These are phyloP conservation scores for Mesorhabditis spiculigera DNA, from an alignment of 2,888 invertebrate genomes.

Conservation along the genomic window DNA sequence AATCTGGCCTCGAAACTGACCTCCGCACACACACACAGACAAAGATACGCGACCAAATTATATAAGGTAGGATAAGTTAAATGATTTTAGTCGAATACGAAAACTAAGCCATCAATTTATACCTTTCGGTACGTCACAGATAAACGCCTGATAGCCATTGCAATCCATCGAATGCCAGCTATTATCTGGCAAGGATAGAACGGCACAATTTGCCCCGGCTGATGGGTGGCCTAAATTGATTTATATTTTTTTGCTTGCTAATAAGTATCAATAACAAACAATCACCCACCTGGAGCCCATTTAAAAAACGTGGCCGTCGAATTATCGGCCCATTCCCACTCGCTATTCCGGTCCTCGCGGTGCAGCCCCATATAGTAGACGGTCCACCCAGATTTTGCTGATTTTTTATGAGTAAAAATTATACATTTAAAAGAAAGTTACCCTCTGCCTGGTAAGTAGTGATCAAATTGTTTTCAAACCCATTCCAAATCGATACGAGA, in stretches of 20 bases:
- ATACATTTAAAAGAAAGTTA: not conserved
- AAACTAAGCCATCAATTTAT: too few species aligned
- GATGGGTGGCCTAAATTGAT: not conserved
- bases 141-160: not conserved
- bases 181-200: not conserved
- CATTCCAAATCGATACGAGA: not conserved
- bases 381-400: not conserved
- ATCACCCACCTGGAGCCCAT: conserved; percentile 3
- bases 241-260: too few species aligned
- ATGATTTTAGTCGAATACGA: too few species aligned
- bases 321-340: not conserved
- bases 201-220: not conserved
- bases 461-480: not conserved
- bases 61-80: too few species aligned
- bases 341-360: not conserved
- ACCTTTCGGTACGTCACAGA: not conserved
- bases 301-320: not conserved
- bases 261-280: too few species aligned
- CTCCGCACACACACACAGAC: too few species aligned
- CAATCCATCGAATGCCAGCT: not conserved
- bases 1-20: too few species aligned
- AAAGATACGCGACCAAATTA: too few species aligned
- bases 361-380: not conserved
- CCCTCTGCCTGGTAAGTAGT: not conserved
- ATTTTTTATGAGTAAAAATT: not conserved